Percentiles rank a stretch among this genome's conserved stretches.
These are phyloP conservation scores for Melipona beecheii DNA, from an alignment of 2,888 invertebrate genomes.

Conservation along the genomic window DNA sequence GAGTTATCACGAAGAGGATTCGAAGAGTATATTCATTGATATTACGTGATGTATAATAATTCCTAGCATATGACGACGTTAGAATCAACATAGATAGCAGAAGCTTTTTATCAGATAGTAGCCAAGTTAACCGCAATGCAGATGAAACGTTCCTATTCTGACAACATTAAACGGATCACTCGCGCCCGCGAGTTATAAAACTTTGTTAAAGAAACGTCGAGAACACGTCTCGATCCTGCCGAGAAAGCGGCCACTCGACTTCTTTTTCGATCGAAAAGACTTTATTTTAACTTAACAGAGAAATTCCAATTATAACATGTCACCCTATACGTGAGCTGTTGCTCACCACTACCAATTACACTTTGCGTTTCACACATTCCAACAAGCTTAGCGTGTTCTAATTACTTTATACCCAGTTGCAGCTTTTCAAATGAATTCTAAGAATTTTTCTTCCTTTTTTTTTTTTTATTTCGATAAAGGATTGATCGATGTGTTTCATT, in stretches of 20 bases:
- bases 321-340: neutral
- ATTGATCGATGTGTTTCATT: neutral
- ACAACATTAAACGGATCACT: neutral
- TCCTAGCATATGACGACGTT: neutral
- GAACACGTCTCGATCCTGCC: neutral
- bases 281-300: too few relatives aligned
- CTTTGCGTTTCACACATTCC: neutral
- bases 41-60: neutral
- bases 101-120: slow-evolving; percentile 10
- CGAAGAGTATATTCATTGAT: neutral
- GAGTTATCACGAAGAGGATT: neutral
- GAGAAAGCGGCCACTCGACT: neutral
- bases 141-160: slow-evolving; percentile 16
- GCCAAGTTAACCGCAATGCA: slow-evolving; percentile 36
- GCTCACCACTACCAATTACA: neutral
- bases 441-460: too few relatives aligned
- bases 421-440: neutral
- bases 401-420: neutral
- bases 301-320: neutral
- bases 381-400: neutral
- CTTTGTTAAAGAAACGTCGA: neutral
- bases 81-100: neutral
- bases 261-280: neutral
- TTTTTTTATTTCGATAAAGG: too few relatives aligned
- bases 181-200: neutral